Percentiles rank a stretch among this genome's conserved stretches.
Evolutionary conservation across 1,140 invertebrate genomes (phyloP).

Genomic region (Atta cephalotes): DNA sequence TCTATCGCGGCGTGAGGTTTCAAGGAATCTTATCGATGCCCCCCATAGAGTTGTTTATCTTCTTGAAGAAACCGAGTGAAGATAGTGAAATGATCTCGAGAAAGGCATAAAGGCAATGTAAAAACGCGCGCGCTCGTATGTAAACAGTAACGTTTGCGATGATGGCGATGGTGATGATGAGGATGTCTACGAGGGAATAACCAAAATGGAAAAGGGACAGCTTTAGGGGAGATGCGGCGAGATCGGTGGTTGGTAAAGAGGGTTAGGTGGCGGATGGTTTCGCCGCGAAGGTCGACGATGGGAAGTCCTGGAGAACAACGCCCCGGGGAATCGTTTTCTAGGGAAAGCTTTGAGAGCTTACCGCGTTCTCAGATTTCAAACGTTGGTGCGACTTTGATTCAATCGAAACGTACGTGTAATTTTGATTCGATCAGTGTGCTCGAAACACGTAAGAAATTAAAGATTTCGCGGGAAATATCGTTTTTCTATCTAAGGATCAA

Average conservation of each 20-base stretch:
- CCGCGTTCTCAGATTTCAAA: slow-evolving; percentile 30
- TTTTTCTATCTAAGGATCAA: not conserved
- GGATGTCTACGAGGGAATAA: slow-evolving; percentile 12
- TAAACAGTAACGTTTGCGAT: slow-evolving; percentile 58
- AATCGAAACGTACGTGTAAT: slow-evolving; percentile 19
- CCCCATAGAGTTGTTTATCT: slow-evolving; percentile 15
- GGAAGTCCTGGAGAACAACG: slow-evolving; percentile 72
- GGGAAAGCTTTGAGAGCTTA: slow-evolving; percentile 50
- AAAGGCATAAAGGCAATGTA: slow-evolving; percentile 44
- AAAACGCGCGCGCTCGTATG: slow-evolving; percentile 45
- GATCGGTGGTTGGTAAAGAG: slow-evolving; percentile 14
- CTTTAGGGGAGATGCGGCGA: slow-evolving; percentile 23
- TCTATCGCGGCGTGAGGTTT: not conserved
- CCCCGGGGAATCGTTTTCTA: slow-evolving; percentile 75
- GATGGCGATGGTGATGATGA: slow-evolving; percentile 7
- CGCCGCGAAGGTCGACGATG: slow-evolving; percentile 68
- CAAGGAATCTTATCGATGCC: not conserved
- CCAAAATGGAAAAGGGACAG: slow-evolving; percentile 41
- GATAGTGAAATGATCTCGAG: slow-evolving; percentile 55
- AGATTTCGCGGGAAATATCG: not conserved
- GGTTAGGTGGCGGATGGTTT: slow-evolving; percentile 43
- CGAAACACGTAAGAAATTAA: slow-evolving; percentile 31
- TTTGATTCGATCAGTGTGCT: slow-evolving; percentile 44
- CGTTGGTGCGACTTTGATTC: slow-evolving; percentile 38
- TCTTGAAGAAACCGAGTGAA: not conserved